Base-by-base conservation (phyloP, 2,797 vertebrate species). In the Siniperca obscura region DNA sequence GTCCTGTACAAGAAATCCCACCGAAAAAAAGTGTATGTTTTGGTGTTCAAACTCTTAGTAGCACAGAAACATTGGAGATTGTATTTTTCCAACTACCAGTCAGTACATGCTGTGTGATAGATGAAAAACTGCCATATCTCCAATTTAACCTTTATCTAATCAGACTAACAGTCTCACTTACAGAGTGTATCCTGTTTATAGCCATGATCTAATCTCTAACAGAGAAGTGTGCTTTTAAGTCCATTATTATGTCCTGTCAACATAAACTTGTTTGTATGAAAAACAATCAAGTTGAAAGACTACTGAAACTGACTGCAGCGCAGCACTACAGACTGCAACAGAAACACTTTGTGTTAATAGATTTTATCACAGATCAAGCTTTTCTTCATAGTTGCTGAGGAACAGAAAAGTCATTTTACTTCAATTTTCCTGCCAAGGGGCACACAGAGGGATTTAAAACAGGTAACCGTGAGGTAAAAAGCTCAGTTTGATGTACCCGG, bases 1-100 rank as follows among this genome's bases (percentile, higher is more conserved):
- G 57, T 99, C 98, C 98, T 99, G 91, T 9, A 83, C 21, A 65
- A 62, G 40, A 50, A 40, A 19, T 36, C 2, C 61, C 4, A 9
- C 1, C 0, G 48, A 16, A 38, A 25, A 25, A 50, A 30, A 62
- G 12, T 3, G 27, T 0, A 56, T 34, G 4, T 44, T 50, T 61
- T 46, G 8, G 4, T 21, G 19, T 64, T 50, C n/a, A 46, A 44
- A 65, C 13, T 52, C 30, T 17, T 44, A 36, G 10, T 0, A 17
- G n/a, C 17, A 56, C 38, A 64, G 14, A 59, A 30, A 38, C 65
- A 46, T 25, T 1, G 4, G 10, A 65, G 2, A 50, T 36, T 38
- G 4, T 0, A 46, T 34, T 56, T 46, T 62, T 40, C 17, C 36
- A 56, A 34, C 19, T 2, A 4, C 3, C 34, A 30, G 17, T 70